Conservation (phyloP, 2,888 invertebrate species). For the Baccha elongata region DNA sequence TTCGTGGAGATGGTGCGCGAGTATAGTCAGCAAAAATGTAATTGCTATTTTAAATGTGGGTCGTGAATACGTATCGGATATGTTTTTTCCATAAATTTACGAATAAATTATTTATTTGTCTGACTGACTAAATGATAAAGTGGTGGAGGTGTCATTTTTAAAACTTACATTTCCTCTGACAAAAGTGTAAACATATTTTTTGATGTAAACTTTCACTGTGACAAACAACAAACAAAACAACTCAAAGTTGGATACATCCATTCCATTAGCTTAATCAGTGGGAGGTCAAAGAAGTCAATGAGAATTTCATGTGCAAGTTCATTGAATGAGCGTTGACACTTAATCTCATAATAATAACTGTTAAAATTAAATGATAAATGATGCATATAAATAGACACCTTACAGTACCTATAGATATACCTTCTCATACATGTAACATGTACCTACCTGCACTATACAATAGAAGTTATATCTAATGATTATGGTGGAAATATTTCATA, state of each 20-base stretch:
- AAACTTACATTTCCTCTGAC: conserved; percentile 20
- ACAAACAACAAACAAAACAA: conserved; percentile 18
- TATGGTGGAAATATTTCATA: conserved; percentile 33
- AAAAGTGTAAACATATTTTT: conserved; percentile 40
- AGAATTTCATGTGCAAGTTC: conserved; percentile 50
- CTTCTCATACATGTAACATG: background rate
- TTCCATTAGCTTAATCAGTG: conserved; percentile 34
- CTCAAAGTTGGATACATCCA: conserved; percentile 14
- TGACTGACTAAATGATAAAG: conserved; percentile 23
- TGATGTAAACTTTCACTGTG: conserved; percentile 59
- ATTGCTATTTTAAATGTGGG: conserved; percentile 69
- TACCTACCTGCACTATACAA: background rate
- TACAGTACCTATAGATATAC: background rate
- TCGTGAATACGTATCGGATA: conserved; percentile 41
- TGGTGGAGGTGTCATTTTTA: conserved; percentile 30
- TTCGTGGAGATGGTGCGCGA: conserved; percentile 27
- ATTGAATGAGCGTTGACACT: conserved; percentile 55
- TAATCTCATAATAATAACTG: conserved; percentile 41
- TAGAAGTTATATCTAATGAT: background rate
- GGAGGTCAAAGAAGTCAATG: conserved; percentile 38
- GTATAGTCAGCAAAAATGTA: conserved; percentile 9
- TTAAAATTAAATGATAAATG: conserved; percentile 27
- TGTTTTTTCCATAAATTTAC: conserved; percentile 27
- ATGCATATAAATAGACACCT: conserved; percentile 22
- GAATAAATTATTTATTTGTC: conserved; percentile 45